Conservation (phyloP, 2,113 vertebrate genomes). For the Pseudopodoces humilis region DNA sequence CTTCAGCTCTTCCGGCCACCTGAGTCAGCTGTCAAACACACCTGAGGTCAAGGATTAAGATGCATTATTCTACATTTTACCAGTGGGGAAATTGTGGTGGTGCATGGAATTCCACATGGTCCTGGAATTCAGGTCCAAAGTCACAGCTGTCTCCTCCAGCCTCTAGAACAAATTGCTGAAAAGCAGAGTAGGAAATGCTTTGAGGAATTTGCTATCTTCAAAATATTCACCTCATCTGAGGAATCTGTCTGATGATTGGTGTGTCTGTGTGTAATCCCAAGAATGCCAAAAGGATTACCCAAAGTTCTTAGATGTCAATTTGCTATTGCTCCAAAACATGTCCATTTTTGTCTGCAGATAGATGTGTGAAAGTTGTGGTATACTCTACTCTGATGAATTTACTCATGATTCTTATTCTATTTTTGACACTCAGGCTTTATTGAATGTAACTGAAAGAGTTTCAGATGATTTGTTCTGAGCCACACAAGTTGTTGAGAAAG, state of each 20-base stretch:
- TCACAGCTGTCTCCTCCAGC: not conserved
- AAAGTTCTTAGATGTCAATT: not conserved
- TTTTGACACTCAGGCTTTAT: not conserved
- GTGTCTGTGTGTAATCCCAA: not conserved
- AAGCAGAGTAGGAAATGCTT: not conserved
- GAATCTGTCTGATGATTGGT: not conserved
- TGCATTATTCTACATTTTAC: not conserved
- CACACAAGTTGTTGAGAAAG: not conserved
- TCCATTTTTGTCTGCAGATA: not conserved
- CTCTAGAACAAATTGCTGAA: not conserved
- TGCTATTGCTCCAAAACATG: not conserved
- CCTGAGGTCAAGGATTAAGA: not conserved
- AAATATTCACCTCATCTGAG: not conserved
- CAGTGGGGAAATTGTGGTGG: not conserved
- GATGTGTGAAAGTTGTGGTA: not conserved
- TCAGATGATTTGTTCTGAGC: not conserved
- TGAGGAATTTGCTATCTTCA: not conserved
- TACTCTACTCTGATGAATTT: not conserved
- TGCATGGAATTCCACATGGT: fast-evolving
- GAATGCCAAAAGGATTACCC: not conserved
- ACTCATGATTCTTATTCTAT: not conserved
- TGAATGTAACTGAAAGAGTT: not conserved
- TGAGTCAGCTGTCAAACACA: not conserved
- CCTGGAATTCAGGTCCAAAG: not conserved
- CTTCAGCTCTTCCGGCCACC: not conserved